Evolutionary conservation across 2,888 invertebrate genomes (phyloP).

Genomic region (Bedellia somnulentella): DNA sequence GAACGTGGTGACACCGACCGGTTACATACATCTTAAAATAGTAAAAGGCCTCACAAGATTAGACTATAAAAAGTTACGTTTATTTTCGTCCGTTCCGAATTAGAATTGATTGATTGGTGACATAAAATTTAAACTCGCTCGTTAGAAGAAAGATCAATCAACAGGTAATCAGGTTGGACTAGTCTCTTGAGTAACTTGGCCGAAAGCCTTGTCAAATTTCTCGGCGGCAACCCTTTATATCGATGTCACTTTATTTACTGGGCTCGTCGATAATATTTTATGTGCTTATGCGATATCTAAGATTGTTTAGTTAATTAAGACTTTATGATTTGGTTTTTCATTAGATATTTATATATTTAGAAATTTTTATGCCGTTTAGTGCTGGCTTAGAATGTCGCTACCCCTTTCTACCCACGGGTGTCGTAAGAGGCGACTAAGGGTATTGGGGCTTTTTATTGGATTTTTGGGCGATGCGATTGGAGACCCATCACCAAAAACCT

Average conservation of each 20-base stretch:
- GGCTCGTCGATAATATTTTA: neutral
- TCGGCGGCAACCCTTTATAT: slow-evolving; percentile 25
- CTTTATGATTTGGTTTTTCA: neutral
- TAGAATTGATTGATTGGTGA: slow-evolving; percentile 51
- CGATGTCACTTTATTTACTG: slow-evolving; percentile 1
- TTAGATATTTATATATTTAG: neutral
- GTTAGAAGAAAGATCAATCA: slow-evolving; percentile 29
- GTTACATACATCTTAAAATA: no score
- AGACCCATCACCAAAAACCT: no score
- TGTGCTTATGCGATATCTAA: neutral
- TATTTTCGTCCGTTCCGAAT: slow-evolving; percentile 16
- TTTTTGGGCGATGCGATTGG: no score
- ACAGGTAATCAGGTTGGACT: slow-evolving; percentile 17
- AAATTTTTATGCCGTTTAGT: no score
- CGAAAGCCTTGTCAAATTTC: slow-evolving; percentile 18
- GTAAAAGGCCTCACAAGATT: no score
- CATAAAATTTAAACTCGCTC: slow-evolving; percentile 41
- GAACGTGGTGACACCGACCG: no score
- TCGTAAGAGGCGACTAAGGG: no score
- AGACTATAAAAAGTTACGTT: no score
- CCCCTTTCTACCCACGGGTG: no score
- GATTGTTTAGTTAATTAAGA: neutral
- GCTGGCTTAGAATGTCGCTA: no score
- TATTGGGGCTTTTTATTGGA: no score
- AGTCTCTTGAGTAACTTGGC: slow-evolving; percentile 15